Evolutionary conservation across 2,888 invertebrate species (phyloP), one percentile per base, ranked within the genome.

Genomic region (Sinohyriopsis cumingii): DNA sequence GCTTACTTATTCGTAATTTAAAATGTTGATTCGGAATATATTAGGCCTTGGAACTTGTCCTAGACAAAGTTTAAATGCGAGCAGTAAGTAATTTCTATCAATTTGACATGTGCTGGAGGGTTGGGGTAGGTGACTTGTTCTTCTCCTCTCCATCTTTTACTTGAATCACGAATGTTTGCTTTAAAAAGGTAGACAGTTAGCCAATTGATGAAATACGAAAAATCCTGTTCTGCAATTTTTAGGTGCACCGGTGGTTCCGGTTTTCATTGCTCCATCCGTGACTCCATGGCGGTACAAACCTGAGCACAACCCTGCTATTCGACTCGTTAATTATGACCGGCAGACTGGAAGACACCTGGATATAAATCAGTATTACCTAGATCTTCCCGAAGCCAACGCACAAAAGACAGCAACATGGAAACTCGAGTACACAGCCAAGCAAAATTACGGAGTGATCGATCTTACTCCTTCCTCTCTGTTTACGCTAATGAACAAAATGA

Each of bases 311-410:
- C 97, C 97, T 5, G 96, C 95, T 57, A 91, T 97, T 73, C 93
- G 97, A 76, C 93, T 97, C 60, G 95, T 96, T 91, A 95, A 95
- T 91, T 97, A 96, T 89, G 95, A 97, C 90, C 95, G 95, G 77
- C 65, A 67, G 1, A 83, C 83, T 5, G 85, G 86, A 20, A 90
- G 94, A 94, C 94, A 96, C 74, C 91, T 95, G 88, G 96, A 97
- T 91, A 96, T 96, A 91, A 94, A 94, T 22, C 97, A 97, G 91
- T 96, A 95, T 90, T 96, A 95, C 91, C 91, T 97, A 89, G 95
- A 97, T 91, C 91, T 97, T 84, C 87, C 86, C 0, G 92, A 93
- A 22, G 92, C 93, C 77, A 92, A 92, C 84, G 84, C 85, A 57
- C 91, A 91, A 73, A 93, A 93, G n/a, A 93, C 93, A 73, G 93